These are phyloP conservation scores for Coccyzus lansbergi DNA, from an alignment of 2,797 vertebrate genomes.

Conservation along the genomic window DNA sequence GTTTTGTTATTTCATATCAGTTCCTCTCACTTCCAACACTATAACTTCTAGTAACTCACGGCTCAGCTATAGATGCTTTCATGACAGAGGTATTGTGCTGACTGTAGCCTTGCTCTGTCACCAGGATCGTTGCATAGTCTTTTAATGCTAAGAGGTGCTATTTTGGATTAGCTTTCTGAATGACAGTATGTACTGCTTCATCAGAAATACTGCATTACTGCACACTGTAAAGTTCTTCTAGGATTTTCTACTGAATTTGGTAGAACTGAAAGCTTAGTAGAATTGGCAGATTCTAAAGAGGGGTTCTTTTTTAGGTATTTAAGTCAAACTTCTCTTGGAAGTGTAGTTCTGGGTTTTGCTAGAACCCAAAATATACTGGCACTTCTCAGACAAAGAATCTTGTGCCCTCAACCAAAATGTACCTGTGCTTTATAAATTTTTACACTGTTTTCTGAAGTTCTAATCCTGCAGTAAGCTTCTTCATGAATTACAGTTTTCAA, in stretches of 20 bases:
- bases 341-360: not conserved
- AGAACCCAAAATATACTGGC: not conserved
- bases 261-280: not conserved
- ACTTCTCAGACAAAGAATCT: not conserved
- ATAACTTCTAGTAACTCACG: not conserved
- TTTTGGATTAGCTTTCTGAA: not conserved
- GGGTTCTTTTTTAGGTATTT: not conserved
- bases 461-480: not conserved
- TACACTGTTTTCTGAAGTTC: not conserved
- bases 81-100: not conserved
- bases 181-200: not conserved
- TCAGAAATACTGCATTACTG: not conserved
- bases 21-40: not conserved
- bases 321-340: not conserved
- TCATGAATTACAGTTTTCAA: not conserved
- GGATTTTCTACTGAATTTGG: not conserved
- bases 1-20: not conserved
- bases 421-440: not conserved
- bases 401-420: not conserved
- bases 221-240: not conserved
- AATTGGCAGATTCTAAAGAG: not conserved
- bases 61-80: not conserved
- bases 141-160: not conserved
- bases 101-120: not conserved
- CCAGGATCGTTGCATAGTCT: not conserved